Base-by-base conservation (phyloP, 2,797 vertebrate species). In the Xiphophorus birchmanni region DNA sequence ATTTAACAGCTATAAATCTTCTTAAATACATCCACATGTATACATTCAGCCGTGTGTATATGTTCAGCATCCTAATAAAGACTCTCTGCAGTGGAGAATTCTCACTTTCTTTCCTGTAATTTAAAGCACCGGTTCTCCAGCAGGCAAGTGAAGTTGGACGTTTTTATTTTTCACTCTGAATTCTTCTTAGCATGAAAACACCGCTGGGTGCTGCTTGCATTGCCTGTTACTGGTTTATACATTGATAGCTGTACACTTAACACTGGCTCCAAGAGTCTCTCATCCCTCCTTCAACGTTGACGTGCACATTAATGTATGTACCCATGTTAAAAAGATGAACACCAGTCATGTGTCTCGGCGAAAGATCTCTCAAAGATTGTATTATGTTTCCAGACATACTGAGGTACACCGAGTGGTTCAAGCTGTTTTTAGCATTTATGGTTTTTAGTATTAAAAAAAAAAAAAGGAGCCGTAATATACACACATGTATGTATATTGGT, bases 401-500 rank as follows among this genome's bases (percentile, higher is more conserved):
- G 84, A 95, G 95, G 95, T 96, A 96, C 95, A 93, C 94, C 91
- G 90, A 95, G 93, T 95, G 95, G 92, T 96, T 95, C 91, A 90
- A 93, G 89, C 93, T 90, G 90, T 95, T 92, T 87, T 90, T 95
- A 95, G 93, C 94, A 95, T 96, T 93, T 95, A 95, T 96, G 63
- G 95, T 94, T 96, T 94, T 96, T 96, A 94, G 95, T 95, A 95
- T 93, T n/a, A 72, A 72, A 73, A 29, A 29, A 45, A 3, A 45
- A 72, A 71, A 73, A 73, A 91, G 93, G 92, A 96, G 94, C 94
- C 94, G 86, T 96, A 94, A 95, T 96, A 95, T 96, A 96, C 95
- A 96, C 96, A 95, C 94, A 94, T 95, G 93, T 96, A 96, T 96
- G 95, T 96, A 96, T 96, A 96, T 96, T 95, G 95, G 95, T 96